Base-by-base conservation (phyloP, 2,113 vertebrate species). In the Aix galericulata region DNA sequence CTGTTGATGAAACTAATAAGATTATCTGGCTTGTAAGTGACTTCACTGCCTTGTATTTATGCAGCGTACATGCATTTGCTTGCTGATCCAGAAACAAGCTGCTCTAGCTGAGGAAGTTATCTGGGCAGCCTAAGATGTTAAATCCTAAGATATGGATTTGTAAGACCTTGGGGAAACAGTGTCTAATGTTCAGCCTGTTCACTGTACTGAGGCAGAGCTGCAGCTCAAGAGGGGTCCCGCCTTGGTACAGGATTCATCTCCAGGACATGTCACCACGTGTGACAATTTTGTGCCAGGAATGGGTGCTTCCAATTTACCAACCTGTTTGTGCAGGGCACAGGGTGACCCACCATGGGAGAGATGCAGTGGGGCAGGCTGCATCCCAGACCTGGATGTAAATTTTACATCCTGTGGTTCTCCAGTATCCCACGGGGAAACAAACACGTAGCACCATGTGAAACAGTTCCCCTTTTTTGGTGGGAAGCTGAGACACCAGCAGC, bases 1-100 rank as follows among this genome's bases (percentile, higher is more conserved):
- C 27, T 92, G 9, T 32, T 72, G 67, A 77, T 80, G 56, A 94
- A 80, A 82, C 56, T 48, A 91, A 95, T n/a, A 53, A 50, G 78
- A 71, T 93, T 88, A 86, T 64, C 40, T 76, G 62, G 12, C 86
- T 94, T 76, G 20, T 69, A 83, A 93, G 52, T 38, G 64, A 58
- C 42, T 71, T 82, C 63, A 55, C 60, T 55, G 59, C 11, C 23
- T 42, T 93, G 56, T 91, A 63, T 34, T 82, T 95, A 82, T 25
- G 44, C 53, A 93, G 74, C 23, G 20, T 36, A 8, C 66, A 10
- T 52, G 1, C 53, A 52, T 89, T 87, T 91, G 53, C 50, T 29
- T 92, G 64, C 74, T 91, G 63, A 89, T 91, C 52, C 53, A 89
- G 91, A 81, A 94, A 92, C 50, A 81, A 95, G 77, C 76, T 92